These are phyloP conservation scores for Poecilus cupreus DNA, from an alignment of 2,888 invertebrate genomes.

Conservation along the genomic window DNA sequence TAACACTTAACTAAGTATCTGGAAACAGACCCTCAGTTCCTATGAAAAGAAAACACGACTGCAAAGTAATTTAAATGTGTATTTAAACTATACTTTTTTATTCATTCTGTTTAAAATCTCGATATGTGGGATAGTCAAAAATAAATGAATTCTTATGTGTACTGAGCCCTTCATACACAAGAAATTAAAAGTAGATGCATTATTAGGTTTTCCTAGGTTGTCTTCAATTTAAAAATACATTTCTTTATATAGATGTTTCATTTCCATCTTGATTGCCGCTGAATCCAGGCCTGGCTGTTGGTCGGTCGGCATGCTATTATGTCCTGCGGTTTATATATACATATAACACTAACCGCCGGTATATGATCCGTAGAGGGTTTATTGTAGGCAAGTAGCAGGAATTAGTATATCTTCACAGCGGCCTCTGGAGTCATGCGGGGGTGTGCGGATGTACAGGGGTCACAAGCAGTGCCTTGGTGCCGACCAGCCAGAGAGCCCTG, in stretches of 20 bases:
- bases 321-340: slow-evolving; percentile 58
- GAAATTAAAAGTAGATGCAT: too few relatives aligned
- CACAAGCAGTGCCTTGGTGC: background rate
- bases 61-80: too few relatives aligned
- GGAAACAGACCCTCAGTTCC: too few relatives aligned
- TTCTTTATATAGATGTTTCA: background rate
- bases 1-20: too few relatives aligned
- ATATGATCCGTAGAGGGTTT: slow-evolving; percentile 59
- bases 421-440: background rate
- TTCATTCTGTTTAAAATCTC: too few relatives aligned
- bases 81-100: too few relatives aligned
- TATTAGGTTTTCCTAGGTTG: too few relatives aligned
- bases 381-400: slow-evolving; percentile 57
- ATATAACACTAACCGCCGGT: slow-evolving; percentile 57
- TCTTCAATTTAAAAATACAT: too few relatives aligned
- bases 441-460: background rate
- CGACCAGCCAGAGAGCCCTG: background rate
- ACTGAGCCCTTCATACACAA: too few relatives aligned
- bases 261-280: background rate
- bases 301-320: slow-evolving; percentile 47
- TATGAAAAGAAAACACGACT: too few relatives aligned
- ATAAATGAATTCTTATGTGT: too few relatives aligned
- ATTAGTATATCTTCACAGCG: slow-evolving; percentile 52
- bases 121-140: too few relatives aligned
- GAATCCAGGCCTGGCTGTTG: background rate